Base-by-base conservation (phyloP, 2,888 invertebrate species). In the Cheilosia vernalis region DNA sequence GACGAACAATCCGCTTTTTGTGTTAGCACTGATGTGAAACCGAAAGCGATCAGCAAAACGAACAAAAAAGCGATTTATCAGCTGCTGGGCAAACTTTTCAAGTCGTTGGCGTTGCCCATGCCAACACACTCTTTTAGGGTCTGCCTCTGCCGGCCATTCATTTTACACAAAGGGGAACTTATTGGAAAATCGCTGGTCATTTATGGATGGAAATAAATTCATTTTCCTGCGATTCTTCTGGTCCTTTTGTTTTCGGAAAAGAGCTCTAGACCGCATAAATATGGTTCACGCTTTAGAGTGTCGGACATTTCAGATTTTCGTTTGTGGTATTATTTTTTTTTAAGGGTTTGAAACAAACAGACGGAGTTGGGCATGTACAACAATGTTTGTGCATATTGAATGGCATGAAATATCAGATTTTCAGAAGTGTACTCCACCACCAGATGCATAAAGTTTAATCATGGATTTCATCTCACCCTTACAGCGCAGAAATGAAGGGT, bases 181-280 rank as follows among this genome's bases (percentile, higher is more conserved):
- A 83, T 83, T 84, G 83, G 83, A 79, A 84, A 84, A 79, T 79
- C 73, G 79, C 53, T 79, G 83, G 83, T 84, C 83, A 84, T 79
- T 79, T 79, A 74, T 74, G 63, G 63, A 72, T 79, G 67, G 58
- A 79, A 74, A 84, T 84, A 84, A 78, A 84, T 84, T 79, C 79
- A 63, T 24, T 64, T 79, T 70, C 24, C 64, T 77, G 13, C 15
- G 67, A 69, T 49, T 33, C 47, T 60, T 67, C 17, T 70, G 47
- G 64, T 61, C 15, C 58, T 70, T 70, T 66, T 77, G 61, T 73
- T 61, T 73, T 47, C 66, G 13, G 17, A 53, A 64, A 51, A 61
- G 27, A 21, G 21, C 67, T 63, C 70, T 56, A 74, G 73, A 84
- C 79, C 83, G 69, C 79, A 84, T 79, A 84, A 79, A 84, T 79